Base-by-base conservation (phyloP, 1,140 invertebrate species). In the Drosophila orena region DNA sequence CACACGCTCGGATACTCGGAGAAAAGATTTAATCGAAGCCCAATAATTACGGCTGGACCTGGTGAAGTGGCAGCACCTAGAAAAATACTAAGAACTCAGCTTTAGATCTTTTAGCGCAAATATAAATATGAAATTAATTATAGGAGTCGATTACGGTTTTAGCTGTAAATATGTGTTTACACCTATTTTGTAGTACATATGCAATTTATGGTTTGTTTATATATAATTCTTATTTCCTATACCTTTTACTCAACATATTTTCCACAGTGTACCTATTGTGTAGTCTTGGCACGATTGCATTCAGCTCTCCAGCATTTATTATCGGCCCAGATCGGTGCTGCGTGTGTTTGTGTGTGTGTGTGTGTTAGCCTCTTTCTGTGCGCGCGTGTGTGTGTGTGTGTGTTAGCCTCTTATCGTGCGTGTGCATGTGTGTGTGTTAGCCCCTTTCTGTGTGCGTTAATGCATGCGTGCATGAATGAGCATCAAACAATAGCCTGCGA, bases 301-400 rank as follows among this genome's bases (percentile, higher is more conserved):
- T 74, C 54, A 37, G 46, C 68, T 73, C 47, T 72, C 20, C 37
- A 46, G 20, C 27, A 49, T 62, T 74, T 74, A 74, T 74, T 71
- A 71, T 71, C 69, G 68, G 42, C 37, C 40, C 43, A 71, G 71
- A 74, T 74, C 71, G 68, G 42, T 74, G 47, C 35, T 56, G 35
- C 43, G 20, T 38, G 37, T 14, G 22, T 68, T 15, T 47, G 34
- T 62, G 15, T 24, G 24, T 24, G 17, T 1, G 17, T 17, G 17
- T 17, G 17, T 17, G 17, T 59, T 65, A 22, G 17, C 60, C 40
- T 20, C 24, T 27, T 27, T 27, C 24, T 27, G 24, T 27, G 24
- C 24, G 24, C 1, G 24, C 2, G 42, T 4, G 42, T 38, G n/a
- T 7, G 24, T 5, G 42, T 4, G 42, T 38, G n/a, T 11, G 22